These are phyloP conservation scores for Aselliscus stoliczkanus DNA, from an alignment of 2,797 vertebrate species.

Conservation along the genomic window DNA sequence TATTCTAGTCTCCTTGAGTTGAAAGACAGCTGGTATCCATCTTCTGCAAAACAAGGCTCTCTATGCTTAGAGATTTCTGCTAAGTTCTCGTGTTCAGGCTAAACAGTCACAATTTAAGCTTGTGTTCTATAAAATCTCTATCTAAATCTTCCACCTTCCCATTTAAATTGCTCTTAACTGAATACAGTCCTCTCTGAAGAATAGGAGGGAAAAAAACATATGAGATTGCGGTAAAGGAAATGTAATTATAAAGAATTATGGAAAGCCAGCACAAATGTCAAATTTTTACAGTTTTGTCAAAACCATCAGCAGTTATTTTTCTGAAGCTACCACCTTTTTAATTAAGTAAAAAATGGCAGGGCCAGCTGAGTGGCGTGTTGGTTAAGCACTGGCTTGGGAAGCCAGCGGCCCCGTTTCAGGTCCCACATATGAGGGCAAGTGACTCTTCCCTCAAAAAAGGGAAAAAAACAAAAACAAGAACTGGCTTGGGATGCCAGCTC, in stretches of 20 bases:
- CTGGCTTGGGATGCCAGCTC: too few species aligned
- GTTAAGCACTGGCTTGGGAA: too few species aligned
- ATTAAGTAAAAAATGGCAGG: too few species aligned
- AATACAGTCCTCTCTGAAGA: constrained; percentile 30
- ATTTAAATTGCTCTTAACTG: constrained; percentile 39
- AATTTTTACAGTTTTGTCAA: constrained; percentile 61
- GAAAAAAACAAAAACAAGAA: too few species aligned
- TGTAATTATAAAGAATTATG: constrained; percentile 60
- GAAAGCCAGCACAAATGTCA: constrained; percentile 32
- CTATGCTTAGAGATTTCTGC: constrained; percentile 48
- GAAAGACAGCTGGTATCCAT: constrained; percentile 65
- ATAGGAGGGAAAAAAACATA: constrained; percentile 28
- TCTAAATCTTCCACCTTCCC: constrained; percentile 30
- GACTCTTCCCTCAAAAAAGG: too few species aligned
- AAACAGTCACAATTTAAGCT: constrained; percentile 60
- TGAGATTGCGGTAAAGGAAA: constrained; percentile 49
- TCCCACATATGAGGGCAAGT: too few species aligned
- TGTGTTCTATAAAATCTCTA: constrained; percentile 54
- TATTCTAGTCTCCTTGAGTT: constrained; percentile 44
- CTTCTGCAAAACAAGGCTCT: constrained; percentile 56
- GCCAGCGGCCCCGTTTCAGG: too few species aligned
- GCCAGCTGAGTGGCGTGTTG: too few species aligned
- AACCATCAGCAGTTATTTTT: constrained; percentile 55
- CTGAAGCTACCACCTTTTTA: constrained; percentile 52
- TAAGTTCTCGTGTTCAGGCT: constrained; percentile 45